Evolutionary conservation across 2,113 vertebrate genomes (phyloP), one percentile per base, ranked within the genome.

Genomic region (Eubucco bourcierii): DNA sequence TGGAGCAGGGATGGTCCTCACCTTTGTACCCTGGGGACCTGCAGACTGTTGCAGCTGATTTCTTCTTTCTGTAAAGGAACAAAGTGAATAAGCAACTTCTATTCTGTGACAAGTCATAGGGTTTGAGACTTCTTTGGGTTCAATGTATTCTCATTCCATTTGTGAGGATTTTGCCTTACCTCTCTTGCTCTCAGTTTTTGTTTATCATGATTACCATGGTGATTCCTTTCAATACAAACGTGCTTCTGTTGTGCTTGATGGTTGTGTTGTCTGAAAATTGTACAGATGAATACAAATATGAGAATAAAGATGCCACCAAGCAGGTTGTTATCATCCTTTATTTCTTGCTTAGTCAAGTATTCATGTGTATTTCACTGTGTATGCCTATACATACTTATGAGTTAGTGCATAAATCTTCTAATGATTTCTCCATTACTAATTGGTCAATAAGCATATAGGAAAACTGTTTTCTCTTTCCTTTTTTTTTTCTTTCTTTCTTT

Each of bases 21-120:
- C 17, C 23, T 46, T 16, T 11, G 25, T 46, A 47, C 7, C 6
- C 28, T 37, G 37, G 10, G n/a, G 17, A 41, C 0, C 0, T 2
- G 2, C 41, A 75, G 10, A 19, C 2, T 5, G 5, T 83, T n/a
- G 63, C 25, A 85, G 13, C 5, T 64, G n/a, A 33, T 47, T 3
- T 0, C 41, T 5, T 76, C 23, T 29, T 46, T 19, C 15, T 16
- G 0, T 34, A 83, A 77, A 63, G 4, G 12, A 8, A 33, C 7
- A 80, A 76, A 65, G 4, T 1, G 4, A 90, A 15, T n/a, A 20
- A 87, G 41, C 0, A 50, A 4, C 15, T 34, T 68, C 23, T 71
- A 29, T 55, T 83, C 46, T 63, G n/a, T 53, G 34, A 29, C 11
- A 73, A 19, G 15, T 60, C 82, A 24, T 29, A 61, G 7, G 15